A percentile compares a stretch with the other conserved stretches of the same genome.
These are phyloP conservation scores for Desmophyllum pertusum DNA, from an alignment of 92 coral and sea anemone genomes.

Conservation along the genomic window DNA sequence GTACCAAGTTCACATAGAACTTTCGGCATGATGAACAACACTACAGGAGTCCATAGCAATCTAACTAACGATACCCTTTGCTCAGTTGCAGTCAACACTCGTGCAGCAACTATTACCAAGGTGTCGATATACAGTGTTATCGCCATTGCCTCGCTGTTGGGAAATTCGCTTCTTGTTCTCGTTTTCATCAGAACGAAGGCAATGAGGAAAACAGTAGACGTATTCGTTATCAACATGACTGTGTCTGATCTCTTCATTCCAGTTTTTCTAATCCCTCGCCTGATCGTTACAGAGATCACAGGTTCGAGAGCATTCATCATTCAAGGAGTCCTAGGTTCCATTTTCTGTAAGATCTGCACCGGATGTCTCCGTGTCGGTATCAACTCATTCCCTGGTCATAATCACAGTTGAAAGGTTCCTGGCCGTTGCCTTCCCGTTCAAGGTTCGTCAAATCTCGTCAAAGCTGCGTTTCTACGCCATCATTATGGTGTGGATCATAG, in stretches of 20 bases:
- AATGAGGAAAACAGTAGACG: constrained; percentile 7
- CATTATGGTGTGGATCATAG: neutral
- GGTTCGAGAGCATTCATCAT: constrained; percentile 1
- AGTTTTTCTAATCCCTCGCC: constrained; percentile 4
- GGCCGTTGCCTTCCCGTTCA: neutral
- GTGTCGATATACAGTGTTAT: neutral
- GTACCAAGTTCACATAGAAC: no score
- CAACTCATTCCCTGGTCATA: neutral
- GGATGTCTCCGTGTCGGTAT: neutral
- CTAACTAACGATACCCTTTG: neutral
- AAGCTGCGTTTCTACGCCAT: neutral
- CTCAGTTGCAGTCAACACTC: neutral
- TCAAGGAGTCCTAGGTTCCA: neutral
- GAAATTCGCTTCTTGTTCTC: constrained; percentile 7
- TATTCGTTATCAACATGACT: constrained; percentile 18
- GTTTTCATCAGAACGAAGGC: constrained; percentile 8
- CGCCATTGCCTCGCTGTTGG: constrained; percentile 6
- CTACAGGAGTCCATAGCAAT: neutral
- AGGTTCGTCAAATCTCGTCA: neutral
- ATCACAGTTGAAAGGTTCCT: neutral
- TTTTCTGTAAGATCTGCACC: neutral
- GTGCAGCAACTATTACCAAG: neutral
- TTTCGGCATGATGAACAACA: neutral
- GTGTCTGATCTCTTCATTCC: constrained; percentile 17
- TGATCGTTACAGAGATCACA: neutral